Percentiles rank a stretch among this genome's conserved stretches.
Evolutionary conservation across 2,113 vertebrate species (phyloP).

Genomic region (Oreocharis arfaki): DNA sequence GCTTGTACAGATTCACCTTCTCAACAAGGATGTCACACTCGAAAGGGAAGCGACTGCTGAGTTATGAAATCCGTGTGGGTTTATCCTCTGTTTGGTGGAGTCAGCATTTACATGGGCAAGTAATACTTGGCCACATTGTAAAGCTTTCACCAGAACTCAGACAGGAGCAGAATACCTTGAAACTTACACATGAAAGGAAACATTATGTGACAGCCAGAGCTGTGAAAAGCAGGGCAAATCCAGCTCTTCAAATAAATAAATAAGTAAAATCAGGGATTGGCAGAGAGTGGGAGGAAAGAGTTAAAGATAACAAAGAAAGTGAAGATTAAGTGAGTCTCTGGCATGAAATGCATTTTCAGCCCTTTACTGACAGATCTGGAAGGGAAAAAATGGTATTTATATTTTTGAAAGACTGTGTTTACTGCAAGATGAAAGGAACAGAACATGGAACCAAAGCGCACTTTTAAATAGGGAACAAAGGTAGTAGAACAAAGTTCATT

Average conservation of each 20-base stretch:
- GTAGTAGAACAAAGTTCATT: background rate
- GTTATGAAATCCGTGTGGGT: background rate
- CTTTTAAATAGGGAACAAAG: background rate
- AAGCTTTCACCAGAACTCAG: background rate
- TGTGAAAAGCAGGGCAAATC: background rate
- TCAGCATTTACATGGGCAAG: background rate
- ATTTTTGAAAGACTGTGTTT: background rate
- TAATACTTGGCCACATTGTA: background rate
- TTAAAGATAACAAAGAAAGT: background rate
- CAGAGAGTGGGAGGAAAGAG: background rate
- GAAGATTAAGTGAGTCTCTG: background rate
- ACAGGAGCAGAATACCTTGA: background rate
- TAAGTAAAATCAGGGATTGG: background rate
- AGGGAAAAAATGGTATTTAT: background rate
- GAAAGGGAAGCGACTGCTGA: background rate
- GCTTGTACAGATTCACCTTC: background rate
- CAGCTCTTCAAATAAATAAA: background rate
- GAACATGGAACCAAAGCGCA: background rate
- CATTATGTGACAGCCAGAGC: background rate
- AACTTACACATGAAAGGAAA: background rate
- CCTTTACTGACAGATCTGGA: background rate
- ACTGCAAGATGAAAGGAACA: background rate
- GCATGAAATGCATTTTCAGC: background rate
- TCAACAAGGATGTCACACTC: background rate
- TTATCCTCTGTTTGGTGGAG: constrained; percentile 1